Percentiles rank a stretch among this genome's conserved stretches.
These are phyloP conservation scores for Stigmatopora nigra DNA, from an alignment of 2,113 vertebrate genomes.

Conservation along the genomic window DNA sequence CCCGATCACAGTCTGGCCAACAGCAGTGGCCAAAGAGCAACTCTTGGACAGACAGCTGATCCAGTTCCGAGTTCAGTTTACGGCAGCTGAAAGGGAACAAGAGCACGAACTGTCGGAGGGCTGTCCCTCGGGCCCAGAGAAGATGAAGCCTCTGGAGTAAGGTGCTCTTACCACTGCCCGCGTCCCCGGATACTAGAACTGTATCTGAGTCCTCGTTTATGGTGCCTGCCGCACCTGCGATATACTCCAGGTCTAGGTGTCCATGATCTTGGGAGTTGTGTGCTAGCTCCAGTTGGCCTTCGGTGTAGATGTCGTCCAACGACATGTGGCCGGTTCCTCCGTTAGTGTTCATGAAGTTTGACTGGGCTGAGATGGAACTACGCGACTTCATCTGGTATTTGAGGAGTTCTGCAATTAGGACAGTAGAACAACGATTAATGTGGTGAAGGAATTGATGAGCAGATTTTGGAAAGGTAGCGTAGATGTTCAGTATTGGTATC, in stretches of 20 bases:
- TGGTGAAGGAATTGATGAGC: background rate
- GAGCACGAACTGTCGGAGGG: constrained; percentile 66
- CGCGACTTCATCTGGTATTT: constrained; percentile 73
- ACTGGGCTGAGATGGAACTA: constrained; percentile 72
- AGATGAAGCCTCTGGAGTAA: constrained; percentile 76
- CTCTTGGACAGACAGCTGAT: constrained; percentile 63
- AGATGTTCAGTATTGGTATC: too few relatives aligned
- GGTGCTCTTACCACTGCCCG: constrained; percentile 80
- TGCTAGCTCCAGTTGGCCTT: constrained; percentile 67
- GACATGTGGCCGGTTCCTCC: constrained; percentile 70
- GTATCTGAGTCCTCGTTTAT: constrained; percentile 75
- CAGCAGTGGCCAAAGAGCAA: constrained; percentile 81
- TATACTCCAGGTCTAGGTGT: constrained; percentile 61
- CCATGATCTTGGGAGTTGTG: constrained; percentile 17
- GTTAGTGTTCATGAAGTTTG: constrained; percentile 74
- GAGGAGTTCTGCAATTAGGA: constrained; percentile 56
- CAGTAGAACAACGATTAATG: background rate
- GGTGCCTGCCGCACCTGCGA: constrained; percentile 52
- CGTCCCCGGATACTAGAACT: constrained; percentile 75
- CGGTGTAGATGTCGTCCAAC: constrained; percentile 78
- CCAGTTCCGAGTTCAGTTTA: constrained; percentile 67
- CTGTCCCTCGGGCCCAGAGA: constrained; percentile 70
- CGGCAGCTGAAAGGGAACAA: constrained; percentile 82
- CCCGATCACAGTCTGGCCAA: constrained; percentile 73
- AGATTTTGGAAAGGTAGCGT: too few relatives aligned